Evolutionary conservation across 2,888 invertebrate species (phyloP).

Genomic region (Alsophila aescularia): DNA sequence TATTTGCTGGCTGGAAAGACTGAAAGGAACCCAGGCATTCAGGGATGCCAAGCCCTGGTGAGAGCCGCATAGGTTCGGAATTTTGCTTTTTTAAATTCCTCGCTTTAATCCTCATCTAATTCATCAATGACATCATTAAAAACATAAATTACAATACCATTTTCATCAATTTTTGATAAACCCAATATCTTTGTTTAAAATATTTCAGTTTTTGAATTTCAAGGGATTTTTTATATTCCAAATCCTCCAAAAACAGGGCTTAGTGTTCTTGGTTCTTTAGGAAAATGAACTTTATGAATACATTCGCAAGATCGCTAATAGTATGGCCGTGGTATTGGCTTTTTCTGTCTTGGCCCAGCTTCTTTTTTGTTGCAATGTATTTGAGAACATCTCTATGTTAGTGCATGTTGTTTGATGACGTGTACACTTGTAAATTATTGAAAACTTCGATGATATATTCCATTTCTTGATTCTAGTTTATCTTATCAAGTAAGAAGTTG

Average conservation of each 20-base stretch:
- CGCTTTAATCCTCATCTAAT: constrained; percentile 57
- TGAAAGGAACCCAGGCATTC: constrained; percentile 83
- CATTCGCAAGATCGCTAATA: constrained; percentile 62
- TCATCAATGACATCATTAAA: constrained; percentile 48
- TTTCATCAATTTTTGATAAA: constrained; percentile 39
- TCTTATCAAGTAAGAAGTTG: neutral
- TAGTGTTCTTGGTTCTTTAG: constrained; percentile 58
- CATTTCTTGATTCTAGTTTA: constrained; percentile 14
- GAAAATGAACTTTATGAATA: constrained; percentile 54
- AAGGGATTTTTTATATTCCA: constrained; percentile 49
- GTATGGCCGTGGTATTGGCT: constrained; percentile 74
- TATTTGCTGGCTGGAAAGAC: constrained; percentile 83
- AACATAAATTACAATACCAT: constrained; percentile 40
- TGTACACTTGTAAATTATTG: constrained; percentile 1
- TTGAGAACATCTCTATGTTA: constrained; percentile 53
- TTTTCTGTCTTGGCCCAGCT: constrained; percentile 80
- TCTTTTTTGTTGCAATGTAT: constrained; percentile 68
- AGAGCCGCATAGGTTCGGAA: constrained; percentile 84
- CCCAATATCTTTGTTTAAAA: constrained; percentile 31
- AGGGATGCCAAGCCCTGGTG: constrained; percentile 85
- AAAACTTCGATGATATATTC: constrained; percentile 7
- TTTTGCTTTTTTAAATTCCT: constrained; percentile 77
- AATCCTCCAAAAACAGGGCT: constrained; percentile 82
- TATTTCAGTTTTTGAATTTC: constrained; percentile 39
- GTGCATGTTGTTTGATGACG: constrained; percentile 61